These are phyloP conservation scores for Toxostoma redivivum DNA, from an alignment of 2,113 vertebrate genomes.

Conservation along the genomic window DNA sequence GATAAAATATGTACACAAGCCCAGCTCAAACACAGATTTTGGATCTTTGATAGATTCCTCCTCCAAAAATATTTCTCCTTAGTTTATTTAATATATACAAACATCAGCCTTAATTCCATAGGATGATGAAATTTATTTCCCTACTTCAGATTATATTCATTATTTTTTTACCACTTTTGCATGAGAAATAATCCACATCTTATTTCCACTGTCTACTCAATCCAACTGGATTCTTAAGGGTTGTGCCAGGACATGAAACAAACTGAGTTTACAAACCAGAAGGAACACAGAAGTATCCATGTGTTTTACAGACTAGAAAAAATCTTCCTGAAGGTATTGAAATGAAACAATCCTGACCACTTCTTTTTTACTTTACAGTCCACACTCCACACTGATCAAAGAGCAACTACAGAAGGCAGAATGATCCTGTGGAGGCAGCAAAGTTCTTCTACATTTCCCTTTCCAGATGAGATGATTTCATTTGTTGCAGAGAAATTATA, in stretches of 20 bases:
- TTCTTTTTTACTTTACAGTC: neutral
- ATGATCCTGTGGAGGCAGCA: neutral
- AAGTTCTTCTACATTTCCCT: neutral
- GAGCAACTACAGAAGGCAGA: neutral
- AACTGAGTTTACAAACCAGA: neutral
- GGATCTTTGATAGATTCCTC: neutral
- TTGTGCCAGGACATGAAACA: neutral
- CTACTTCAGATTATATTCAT: neutral
- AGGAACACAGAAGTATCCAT: fast-evolving
- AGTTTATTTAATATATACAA: neutral
- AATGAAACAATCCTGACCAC: neutral
- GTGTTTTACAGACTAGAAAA: neutral
- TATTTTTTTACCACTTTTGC: neutral
- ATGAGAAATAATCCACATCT: neutral
- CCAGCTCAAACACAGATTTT: neutral
- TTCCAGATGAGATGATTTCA: neutral
- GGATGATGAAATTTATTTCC: neutral
- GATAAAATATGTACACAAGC: neutral
- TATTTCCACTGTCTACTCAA: neutral
- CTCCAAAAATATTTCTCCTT: neutral
- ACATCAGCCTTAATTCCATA: neutral
- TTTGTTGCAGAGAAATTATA: neutral
- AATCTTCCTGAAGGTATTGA: neutral
- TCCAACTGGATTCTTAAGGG: neutral
- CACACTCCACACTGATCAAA: neutral